phyloP scores from a whole-genome alignment of 2,888 invertebrate genomes.

The Troides aeacus region DNA sequence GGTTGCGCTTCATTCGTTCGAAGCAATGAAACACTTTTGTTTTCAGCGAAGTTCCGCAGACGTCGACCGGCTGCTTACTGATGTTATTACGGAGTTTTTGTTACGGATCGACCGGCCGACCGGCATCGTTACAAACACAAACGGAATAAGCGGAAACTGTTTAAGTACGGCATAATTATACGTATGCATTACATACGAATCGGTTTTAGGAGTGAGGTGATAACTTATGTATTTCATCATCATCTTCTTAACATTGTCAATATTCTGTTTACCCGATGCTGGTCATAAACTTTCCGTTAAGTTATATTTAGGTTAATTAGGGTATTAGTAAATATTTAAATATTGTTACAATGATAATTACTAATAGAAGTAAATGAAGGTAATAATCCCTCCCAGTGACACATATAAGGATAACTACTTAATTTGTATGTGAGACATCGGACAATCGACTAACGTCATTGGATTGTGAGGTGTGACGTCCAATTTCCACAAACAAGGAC shows the following conservation, averaged over 20 bases:
- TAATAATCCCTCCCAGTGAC: background rate
- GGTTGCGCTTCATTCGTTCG: constrained; percentile 47
- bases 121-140: background rate
- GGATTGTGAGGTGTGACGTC: constrained; percentile 14
- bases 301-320: background rate
- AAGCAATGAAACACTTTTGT: constrained; percentile 50
- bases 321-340: background rate
- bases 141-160: background rate
- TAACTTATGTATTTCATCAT: too few relatives aligned
- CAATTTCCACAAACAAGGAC: constrained; percentile 15
- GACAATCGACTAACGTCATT: constrained; percentile 22
- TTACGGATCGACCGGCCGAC: background rate
- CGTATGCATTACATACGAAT: too few relatives aligned
- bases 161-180: background rate
- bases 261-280: too few relatives aligned
- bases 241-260: too few relatives aligned
- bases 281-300: too few relatives aligned
- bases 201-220: too few relatives aligned
- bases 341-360: background rate
- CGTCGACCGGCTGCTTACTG: constrained; percentile 36
- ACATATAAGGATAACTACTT: constrained; percentile 21
- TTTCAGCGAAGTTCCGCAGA: constrained; percentile 46
- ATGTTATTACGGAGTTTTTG: constrained; percentile 28
- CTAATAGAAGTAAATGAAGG: background rate
- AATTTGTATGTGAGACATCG: constrained; percentile 10